Evolutionary conservation across 1,140 invertebrate genomes (phyloP).

Genomic region (Pseudomyrmex gracilis): DNA sequence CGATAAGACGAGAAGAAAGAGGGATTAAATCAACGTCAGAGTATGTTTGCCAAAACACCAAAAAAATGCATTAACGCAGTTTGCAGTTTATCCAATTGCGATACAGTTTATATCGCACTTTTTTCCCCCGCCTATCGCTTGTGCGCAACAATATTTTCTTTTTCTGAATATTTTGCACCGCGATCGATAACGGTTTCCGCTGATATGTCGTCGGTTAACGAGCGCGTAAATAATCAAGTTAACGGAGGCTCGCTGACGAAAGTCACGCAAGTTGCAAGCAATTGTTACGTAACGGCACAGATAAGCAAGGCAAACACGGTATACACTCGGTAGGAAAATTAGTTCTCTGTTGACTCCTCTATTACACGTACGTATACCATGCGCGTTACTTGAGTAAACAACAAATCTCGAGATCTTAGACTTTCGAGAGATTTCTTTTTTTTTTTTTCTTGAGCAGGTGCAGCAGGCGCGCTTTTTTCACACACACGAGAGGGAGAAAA

Average conservation of each 20-base stretch:
- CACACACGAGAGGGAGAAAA: not conserved
- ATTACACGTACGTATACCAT: too few relatives aligned
- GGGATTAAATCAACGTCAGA: too few relatives aligned
- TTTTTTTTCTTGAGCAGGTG: not conserved
- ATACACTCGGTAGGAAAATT: not conserved
- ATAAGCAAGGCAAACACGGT: conserved; percentile 3
- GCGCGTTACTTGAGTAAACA: not conserved
- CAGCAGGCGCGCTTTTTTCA: not conserved
- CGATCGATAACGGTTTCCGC: conserved; percentile 14
- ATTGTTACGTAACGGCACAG: conserved; percentile 26
- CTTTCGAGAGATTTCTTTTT: too few relatives aligned
- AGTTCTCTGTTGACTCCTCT: too few relatives aligned
- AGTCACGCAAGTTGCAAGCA: conserved; percentile 33
- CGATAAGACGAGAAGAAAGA: too few relatives aligned
- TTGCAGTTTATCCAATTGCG: too few relatives aligned
- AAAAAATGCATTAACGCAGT: too few relatives aligned
- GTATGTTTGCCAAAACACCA: too few relatives aligned
- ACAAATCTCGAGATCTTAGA: not conserved
- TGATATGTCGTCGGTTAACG: not conserved
- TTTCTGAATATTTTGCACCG: conserved; percentile 6
- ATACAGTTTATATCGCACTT: too few relatives aligned
- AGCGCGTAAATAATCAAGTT: conserved; percentile 41
- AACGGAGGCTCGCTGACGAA: conserved; percentile 13
- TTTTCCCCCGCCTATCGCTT: too few relatives aligned
- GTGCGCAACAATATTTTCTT: conserved; percentile 12